These are phyloP conservation scores for Alosa sapidissima DNA, from an alignment of 2,797 vertebrate genomes.

Conservation along the genomic window DNA sequence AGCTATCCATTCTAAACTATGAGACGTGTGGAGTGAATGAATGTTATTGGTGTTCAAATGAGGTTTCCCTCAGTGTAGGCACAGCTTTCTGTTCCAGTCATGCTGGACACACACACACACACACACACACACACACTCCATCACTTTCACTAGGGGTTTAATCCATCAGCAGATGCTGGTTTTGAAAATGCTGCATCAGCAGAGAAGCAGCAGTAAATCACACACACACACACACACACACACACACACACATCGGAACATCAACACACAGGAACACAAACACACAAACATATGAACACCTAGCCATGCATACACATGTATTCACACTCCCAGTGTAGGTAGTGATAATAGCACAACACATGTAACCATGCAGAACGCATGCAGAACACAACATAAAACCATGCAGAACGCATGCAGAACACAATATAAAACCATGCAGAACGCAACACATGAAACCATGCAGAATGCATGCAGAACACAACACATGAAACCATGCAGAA, in stretches of 20 bases:
- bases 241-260: neutral
- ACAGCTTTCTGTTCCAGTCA: neutral
- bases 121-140: constrained; percentile 2
- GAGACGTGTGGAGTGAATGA: neutral
- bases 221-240: neutral
- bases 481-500: too few relatives aligned
- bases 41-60: neutral
- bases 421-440: too few relatives aligned
- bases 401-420: too few relatives aligned
- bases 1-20: neutral
- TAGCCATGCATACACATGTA: too few relatives aligned
- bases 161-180: constrained; percentile 11
- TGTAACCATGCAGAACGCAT: too few relatives aligned
- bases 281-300: neutral
- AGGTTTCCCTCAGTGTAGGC: neutral
- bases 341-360: too few relatives aligned
- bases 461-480: too few relatives aligned
- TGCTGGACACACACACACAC: constrained; percentile 3
- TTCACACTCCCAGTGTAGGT: too few relatives aligned
- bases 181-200: constrained; percentile 11
- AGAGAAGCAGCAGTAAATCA: constrained; percentile 13
- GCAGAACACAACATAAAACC: too few relatives aligned
- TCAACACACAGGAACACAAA: neutral
- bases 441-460: too few relatives aligned
- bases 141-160: constrained; percentile 17